Base-by-base conservation (phyloP, 2,113 vertebrate genomes). In the Aramus guarauna region DNA sequence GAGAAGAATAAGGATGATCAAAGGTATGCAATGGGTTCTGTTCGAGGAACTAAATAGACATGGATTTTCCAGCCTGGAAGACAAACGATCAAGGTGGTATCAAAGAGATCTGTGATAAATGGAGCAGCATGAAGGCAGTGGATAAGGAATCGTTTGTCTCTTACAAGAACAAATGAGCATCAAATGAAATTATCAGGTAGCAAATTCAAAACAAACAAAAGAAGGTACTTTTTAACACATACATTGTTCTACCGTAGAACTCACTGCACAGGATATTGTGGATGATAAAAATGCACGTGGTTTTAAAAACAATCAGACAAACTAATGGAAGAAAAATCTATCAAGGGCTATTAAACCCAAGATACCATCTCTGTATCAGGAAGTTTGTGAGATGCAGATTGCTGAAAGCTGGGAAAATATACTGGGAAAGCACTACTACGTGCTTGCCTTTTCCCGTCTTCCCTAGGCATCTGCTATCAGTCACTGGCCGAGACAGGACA, bases 291-390 rank as follows among this genome's bases (percentile, higher is more conserved):
- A 89, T 27, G 56, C 52, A 75, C 48, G 34, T 5, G 7, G 76
- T 85, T 94, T 94, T 72, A 62, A 90, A 85, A 96, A 94, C 81
- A 96, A 12, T 56, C 80, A 78, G 64, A 87, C 76, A 90, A 95
- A 96, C 66, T 90, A 90, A 96, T 94, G 90, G 81, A 90, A 88
- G 81, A 96, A 94, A 96, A 96, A 95, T 82, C 84, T 95, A 95
- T 82, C 81, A 45, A 18, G 21, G 39, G 77, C 87, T 92, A 76
- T 85, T 96, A 95, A 89, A 96, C 19, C 9, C 62, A 73, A 95
- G 93, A 95, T 95, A 95, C 17, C 62, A 97, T 96, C 95, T 92
- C 94, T 94, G 77, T 36, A 91, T 85, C 94, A 94, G 96, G 96
- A 96, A 96, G 96, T 90, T 96, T 93, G 90, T n/a, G 69, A 96